Conservation (phyloP, 2,797 vertebrate genomes). For the Lepus oiostolus region DNA sequence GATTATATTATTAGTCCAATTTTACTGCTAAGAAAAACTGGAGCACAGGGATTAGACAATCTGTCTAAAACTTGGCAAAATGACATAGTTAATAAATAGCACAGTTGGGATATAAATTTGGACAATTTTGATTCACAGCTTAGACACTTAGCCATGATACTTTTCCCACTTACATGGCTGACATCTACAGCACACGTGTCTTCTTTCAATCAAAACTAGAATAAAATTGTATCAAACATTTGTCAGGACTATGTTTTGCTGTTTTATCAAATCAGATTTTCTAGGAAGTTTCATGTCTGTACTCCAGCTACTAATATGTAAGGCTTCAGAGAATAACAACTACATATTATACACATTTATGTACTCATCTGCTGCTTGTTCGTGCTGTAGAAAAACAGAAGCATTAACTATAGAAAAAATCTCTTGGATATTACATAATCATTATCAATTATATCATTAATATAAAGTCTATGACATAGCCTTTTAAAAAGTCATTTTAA, state of each 20-base stretch:
- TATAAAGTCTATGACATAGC: slow-evolving; percentile 32
- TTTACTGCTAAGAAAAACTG: slow-evolving; percentile 14
- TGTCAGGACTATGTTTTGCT: background rate
- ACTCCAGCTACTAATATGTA: background rate
- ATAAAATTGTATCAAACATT: slow-evolving; percentile 19
- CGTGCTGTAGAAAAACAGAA: background rate
- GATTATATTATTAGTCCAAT: slow-evolving; percentile 1
- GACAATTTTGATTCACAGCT: background rate
- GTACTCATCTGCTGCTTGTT: slow-evolving; percentile 43
- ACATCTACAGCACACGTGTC: background rate
- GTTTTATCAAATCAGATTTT: slow-evolving; percentile 45
- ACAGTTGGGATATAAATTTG: background rate
- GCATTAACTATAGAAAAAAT: slow-evolving; percentile 7
- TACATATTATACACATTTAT: background rate
- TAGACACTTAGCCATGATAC: background rate
- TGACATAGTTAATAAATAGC: background rate
- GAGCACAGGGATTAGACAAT: background rate
- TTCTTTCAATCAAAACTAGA: slow-evolving; percentile 44
- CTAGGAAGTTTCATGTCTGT: slow-evolving; percentile 31
- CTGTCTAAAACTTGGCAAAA: slow-evolving; percentile 39
- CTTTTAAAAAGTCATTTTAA: slow-evolving; percentile 43
- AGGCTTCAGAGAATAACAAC: slow-evolving; percentile 22
- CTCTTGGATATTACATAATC: background rate
- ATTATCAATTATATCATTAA: slow-evolving; percentile 46
- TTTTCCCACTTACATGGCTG: background rate